A percentile compares a stretch with the other conserved stretches of the same genome.
Conservation (phyloP, 2,113 vertebrate species). For the Aptenodytes forsteri region DNA sequence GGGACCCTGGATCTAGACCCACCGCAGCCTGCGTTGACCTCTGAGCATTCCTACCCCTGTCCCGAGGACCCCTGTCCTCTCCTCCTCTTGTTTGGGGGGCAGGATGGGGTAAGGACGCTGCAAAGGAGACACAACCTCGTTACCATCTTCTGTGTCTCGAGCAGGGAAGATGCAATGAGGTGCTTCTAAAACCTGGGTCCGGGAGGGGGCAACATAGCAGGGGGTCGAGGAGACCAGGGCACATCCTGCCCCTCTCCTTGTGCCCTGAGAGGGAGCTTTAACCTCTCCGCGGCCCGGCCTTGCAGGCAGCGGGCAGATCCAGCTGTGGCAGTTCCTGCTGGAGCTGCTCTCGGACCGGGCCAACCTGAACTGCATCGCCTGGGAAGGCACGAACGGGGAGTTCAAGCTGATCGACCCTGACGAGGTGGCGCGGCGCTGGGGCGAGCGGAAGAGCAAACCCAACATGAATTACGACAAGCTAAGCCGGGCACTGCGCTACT, state of each 20-base stretch:
- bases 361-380: slow-evolving; percentile 93
- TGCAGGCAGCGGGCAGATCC: slow-evolving; percentile 96
- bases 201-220: background rate
- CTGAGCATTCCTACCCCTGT: background rate
- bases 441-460: slow-evolving; percentile 96
- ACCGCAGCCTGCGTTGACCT: background rate
- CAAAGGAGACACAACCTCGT: background rate
- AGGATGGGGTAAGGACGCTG: background rate
- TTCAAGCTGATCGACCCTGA: slow-evolving; percentile 97
- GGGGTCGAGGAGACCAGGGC: background rate
- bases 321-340: slow-evolving; percentile 97
- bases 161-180: background rate
- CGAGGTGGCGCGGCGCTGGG: slow-evolving; percentile 96
- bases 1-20: background rate
- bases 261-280: background rate
- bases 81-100: background rate
- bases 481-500: slow-evolving; percentile 96
- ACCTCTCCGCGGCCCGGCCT: background rate
- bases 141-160: background rate
- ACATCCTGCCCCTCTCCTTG: background rate
- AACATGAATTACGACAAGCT: slow-evolving; percentile 99
- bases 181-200: background rate
- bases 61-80: background rate
- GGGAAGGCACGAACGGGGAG: slow-evolving; percentile 96
- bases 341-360: slow-evolving; percentile 92